Base-by-base conservation (phyloP, 2,113 vertebrate genomes). In the Vimba vimba region DNA sequence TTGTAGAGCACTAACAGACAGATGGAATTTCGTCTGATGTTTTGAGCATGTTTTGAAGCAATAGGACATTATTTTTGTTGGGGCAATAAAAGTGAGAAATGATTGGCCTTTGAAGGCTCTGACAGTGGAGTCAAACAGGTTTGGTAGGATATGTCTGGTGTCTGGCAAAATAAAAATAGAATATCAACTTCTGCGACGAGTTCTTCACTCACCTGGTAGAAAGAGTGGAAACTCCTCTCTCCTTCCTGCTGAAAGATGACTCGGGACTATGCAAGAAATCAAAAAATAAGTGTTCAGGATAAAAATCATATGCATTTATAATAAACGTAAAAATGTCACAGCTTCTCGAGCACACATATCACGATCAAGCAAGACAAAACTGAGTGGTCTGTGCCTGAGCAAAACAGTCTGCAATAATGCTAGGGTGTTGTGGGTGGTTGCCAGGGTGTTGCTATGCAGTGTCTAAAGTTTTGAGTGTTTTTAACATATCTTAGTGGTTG, bases 161-260 rank as follows among this genome's bases (percentile, higher is more conserved):
- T 39, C 83, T 55, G 45, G 75, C 23, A 81, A 62, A 78, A 80
- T 45, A 81, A 77, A 47, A 86, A 62, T 10, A 47, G 43, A 10
- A 82, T 52, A 25, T 60, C n/a, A 62, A 71, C 6, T 73, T 52
- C 30, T 76, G 27, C 5, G 2, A 25, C 10, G 12, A 55, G 52
- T 27, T 7, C 19, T 45, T n/a, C 2, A 92, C 92, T 90, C 82
- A 99, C 98, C 97, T 99, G 98, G 93, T 99, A 99, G 90, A 97
- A 99, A 0, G 98, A 99, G 87, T 99, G 98, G 88, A 99, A 99
- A 91, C 96, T 99, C 80, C 98, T 92, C 57, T 99, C 98, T 83
- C 98, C 98, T 0, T 95, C 93, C 87, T 99, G 98, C 27, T 99
- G 98, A 87, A 99, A 96, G 73, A 99, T 99, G 43, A 99, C 98